Conservation (phyloP, 2,888 invertebrate genomes). For the Frankliniella fusca region DNA sequence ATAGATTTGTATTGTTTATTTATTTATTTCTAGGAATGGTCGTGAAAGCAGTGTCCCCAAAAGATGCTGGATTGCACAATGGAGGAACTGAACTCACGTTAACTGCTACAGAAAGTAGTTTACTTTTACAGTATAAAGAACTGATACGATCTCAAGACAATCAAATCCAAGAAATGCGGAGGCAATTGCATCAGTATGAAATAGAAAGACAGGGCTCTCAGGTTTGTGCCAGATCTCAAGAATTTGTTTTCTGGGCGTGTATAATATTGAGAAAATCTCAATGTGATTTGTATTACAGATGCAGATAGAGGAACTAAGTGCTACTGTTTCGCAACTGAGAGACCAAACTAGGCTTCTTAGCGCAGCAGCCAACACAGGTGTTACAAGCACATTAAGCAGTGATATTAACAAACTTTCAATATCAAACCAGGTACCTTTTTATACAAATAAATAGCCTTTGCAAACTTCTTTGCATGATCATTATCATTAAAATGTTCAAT, state of each 20-base stretch:
- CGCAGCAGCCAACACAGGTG: slow-evolving; percentile 47
- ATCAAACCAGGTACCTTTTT: slow-evolving; percentile 42
- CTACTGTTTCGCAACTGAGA: slow-evolving; percentile 68
- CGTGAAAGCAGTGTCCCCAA: slow-evolving; percentile 37
- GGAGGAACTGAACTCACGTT: slow-evolving; percentile 46
- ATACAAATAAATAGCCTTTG: too few species aligned
- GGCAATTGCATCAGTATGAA: slow-evolving; percentile 14
- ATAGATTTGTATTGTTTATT: slow-evolving; percentile 19
- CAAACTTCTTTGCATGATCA: too few species aligned
- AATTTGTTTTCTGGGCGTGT: too few species aligned
- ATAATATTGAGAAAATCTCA: slow-evolving; percentile 16
- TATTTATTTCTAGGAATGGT: slow-evolving; percentile 35
- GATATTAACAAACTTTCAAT: slow-evolving; percentile 43
- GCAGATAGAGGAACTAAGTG: slow-evolving; percentile 59
- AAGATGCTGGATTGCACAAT: slow-evolving; percentile 34
- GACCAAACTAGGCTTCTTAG: slow-evolving; percentile 85
- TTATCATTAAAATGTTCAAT: background rate
- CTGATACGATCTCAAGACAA: slow-evolving; percentile 87
- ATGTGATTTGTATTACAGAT: background rate
- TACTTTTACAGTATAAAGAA: slow-evolving; percentile 76
- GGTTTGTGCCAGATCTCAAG: slow-evolving; percentile 34
- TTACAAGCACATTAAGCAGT: background rate
- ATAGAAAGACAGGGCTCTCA: slow-evolving; percentile 34
- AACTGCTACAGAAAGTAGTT: slow-evolving; percentile 46
- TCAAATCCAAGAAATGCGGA: slow-evolving; percentile 55